Conservation (phyloP, 2,113 vertebrate genomes). For the Poecilia latipinna region DNA sequence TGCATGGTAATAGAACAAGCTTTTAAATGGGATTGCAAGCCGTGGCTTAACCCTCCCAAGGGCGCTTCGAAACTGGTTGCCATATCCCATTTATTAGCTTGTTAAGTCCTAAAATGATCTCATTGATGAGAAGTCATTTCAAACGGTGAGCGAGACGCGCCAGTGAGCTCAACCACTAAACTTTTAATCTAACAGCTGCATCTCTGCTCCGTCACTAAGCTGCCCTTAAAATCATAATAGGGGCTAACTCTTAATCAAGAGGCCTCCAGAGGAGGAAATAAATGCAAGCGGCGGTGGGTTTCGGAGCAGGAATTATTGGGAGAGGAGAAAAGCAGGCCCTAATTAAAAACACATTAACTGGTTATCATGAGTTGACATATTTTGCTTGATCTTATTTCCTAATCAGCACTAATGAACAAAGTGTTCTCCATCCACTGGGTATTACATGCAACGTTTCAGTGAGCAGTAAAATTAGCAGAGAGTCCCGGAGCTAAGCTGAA, state of each 20-base stretch:
- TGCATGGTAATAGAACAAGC: constrained; percentile 62
- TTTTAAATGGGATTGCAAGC: constrained; percentile 69
- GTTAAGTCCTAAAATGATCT: constrained; percentile 70
- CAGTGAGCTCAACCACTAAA: constrained; percentile 54
- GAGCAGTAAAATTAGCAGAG: constrained; percentile 68
- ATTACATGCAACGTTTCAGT: constrained; percentile 69
- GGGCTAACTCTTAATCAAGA: constrained; percentile 57
- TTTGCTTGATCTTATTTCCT: constrained; percentile 70
- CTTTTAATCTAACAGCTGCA: constrained; percentile 58
- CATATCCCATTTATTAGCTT: constrained; percentile 70
- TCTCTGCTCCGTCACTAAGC: constrained; percentile 44
- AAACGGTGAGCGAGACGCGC: constrained; percentile 30
- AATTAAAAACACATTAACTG: constrained; percentile 76
- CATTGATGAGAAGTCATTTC: constrained; percentile 51
- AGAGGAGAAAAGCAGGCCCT: constrained; percentile 53
- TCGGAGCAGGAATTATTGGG: constrained; percentile 43
- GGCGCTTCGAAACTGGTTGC: constrained; percentile 58
- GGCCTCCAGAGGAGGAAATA: constrained; percentile 52
- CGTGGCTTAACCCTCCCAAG: constrained; percentile 51
- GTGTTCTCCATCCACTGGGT: constrained; percentile 62
- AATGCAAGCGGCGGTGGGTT: constrained; percentile 37
- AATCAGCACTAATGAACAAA: constrained; percentile 74
- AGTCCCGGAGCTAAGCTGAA: constrained; percentile 56
- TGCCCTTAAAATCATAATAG: constrained; percentile 55
- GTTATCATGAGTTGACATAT: constrained; percentile 72